Evolutionary conservation across 2,113 vertebrate species (phyloP).

Genomic region (Campylomormyrus numenius): DNA sequence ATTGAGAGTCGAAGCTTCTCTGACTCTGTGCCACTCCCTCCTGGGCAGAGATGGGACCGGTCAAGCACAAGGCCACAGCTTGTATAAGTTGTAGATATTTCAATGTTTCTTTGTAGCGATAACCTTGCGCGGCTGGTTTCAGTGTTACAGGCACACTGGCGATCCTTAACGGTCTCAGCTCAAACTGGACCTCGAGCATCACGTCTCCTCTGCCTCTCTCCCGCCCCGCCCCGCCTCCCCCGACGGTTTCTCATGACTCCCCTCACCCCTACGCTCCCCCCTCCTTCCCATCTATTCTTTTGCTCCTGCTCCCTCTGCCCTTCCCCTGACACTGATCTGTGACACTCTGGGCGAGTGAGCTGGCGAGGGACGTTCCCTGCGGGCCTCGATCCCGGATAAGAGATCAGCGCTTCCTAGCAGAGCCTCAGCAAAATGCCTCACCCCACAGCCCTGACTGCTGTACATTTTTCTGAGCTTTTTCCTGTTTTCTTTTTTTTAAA

Average conservation of each 20-base stretch:
- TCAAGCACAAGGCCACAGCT: background rate
- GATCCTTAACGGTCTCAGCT: background rate
- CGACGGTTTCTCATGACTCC: background rate
- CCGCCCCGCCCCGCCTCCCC: background rate
- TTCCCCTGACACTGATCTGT: background rate
- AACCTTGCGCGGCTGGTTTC: background rate
- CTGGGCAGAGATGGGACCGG: background rate
- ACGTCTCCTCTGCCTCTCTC: background rate
- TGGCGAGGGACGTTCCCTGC: background rate
- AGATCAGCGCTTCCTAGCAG: background rate
- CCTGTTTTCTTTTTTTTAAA: background rate
- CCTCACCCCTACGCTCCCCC: background rate
- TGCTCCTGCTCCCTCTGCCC: background rate
- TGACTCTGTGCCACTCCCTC: background rate
- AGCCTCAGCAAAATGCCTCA: background rate
- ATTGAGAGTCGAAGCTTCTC: background rate
- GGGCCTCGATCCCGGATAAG: background rate
- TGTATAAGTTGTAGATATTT: constrained; percentile 7
- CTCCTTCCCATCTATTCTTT: background rate
- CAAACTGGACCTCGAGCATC: background rate
- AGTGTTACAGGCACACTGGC: background rate
- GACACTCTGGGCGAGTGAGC: background rate
- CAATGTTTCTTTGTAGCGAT: background rate
- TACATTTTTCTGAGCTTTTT: background rate
- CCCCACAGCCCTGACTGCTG: background rate